A percentile compares a stretch with the other conserved stretches of the same genome.
Evolutionary conservation across 2,113 vertebrate species (phyloP).

Genomic region (Hemicordylus capensis): DNA sequence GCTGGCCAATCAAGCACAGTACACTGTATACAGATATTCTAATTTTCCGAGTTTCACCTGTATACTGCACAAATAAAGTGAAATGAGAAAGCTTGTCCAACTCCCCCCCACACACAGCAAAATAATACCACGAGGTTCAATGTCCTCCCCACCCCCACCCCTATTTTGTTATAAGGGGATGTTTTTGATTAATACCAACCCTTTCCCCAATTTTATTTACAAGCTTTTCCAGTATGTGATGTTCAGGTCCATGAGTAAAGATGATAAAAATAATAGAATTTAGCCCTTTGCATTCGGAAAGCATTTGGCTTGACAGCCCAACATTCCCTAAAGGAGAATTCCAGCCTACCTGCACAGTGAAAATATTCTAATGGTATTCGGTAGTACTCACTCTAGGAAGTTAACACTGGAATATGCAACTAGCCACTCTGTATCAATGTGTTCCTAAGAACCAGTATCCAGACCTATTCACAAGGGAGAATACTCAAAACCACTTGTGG

Average conservation of each 20-base stretch:
- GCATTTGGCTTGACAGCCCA: background rate
- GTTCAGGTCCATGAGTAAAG: conserved; percentile 10
- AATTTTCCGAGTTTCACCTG: too few relatives aligned
- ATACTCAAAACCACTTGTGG: background rate
- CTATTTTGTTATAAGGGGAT: background rate
- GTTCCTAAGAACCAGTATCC: conserved; percentile 11
- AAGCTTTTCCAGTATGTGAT: background rate
- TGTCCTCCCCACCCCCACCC: too few relatives aligned
- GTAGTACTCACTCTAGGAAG: background rate
- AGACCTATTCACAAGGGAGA: conserved; percentile 15
- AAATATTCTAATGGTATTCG: background rate
- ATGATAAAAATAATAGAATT: background rate
- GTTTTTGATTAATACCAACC: background rate
- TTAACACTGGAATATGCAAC: background rate
- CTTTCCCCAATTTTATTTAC: background rate
- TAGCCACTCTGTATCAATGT: background rate
- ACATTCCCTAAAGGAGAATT: background rate
- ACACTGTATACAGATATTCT: too few relatives aligned
- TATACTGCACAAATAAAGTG: background rate
- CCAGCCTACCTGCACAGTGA: background rate
- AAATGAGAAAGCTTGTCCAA: background rate
- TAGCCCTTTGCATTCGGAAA: background rate
- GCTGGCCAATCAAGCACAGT: too few relatives aligned
- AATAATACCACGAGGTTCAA: background rate
- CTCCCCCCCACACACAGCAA: background rate